Evolutionary conservation across 1,140 invertebrate genomes (phyloP).

Genomic region (Euwallacea similis): DNA sequence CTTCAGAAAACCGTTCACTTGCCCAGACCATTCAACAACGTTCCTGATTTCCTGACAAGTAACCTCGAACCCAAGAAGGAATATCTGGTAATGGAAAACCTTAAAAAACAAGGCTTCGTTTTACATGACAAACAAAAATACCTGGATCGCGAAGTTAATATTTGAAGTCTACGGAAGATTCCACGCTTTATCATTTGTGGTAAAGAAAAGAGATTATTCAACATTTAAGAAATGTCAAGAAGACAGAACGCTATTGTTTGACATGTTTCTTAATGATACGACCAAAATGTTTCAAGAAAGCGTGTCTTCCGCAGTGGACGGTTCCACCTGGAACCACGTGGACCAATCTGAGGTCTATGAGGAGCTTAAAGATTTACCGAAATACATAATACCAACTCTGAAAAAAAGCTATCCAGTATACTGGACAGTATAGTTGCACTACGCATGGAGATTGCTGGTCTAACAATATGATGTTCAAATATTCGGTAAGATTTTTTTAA

Average conservation of each 20-base stretch:
- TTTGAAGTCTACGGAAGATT: constrained; percentile 29
- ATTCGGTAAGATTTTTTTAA: constrained; percentile 29
- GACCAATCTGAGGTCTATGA: not conserved
- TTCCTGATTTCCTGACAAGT: not conserved
- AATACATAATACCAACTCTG: not conserved
- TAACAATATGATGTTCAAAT: constrained; percentile 40
- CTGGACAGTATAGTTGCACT: constrained; percentile 38
- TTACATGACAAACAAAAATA: constrained; percentile 10
- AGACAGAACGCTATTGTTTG: constrained; percentile 44
- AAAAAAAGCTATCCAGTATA: not conserved
- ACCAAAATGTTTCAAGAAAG: not conserved
- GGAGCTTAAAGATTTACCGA: not conserved
- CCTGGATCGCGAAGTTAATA: constrained; percentile 13
- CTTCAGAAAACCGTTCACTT: too few relatives aligned
- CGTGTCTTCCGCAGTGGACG: not conserved
- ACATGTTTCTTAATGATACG: not conserved
- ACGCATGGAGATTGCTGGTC: constrained; percentile 26
- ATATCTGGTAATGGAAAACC: constrained; percentile 11
- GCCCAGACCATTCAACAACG: constrained; percentile 9
- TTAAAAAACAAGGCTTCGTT: constrained; percentile 7
- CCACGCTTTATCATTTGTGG: constrained; percentile 50
- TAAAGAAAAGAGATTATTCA: constrained; percentile 49
- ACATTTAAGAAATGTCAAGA: constrained; percentile 7
- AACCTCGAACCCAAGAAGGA: not conserved
- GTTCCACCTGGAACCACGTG: too few relatives aligned